Evolutionary conservation across 2,113 vertebrate genomes (phyloP).

Genomic region (Embiotoca jacksoni): DNA sequence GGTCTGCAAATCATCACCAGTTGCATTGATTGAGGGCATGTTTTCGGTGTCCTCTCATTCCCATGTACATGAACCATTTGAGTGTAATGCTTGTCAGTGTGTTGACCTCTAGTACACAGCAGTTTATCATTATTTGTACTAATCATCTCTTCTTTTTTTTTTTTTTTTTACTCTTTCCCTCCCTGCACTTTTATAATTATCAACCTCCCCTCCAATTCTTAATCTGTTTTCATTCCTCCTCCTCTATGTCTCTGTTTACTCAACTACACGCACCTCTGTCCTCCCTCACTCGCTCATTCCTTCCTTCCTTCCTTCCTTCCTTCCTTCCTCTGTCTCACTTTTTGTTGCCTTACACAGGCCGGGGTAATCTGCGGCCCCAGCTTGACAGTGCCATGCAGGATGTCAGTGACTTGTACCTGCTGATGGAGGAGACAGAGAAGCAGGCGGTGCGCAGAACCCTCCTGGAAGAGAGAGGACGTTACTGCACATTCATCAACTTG

Average conservation of each 20-base stretch:
- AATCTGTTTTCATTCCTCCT: constrained; percentile 29
- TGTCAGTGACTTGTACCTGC: constrained; percentile 95
- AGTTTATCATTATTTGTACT: constrained; percentile 57
- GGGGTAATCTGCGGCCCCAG: constrained; percentile 97
- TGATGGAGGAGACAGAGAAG: constrained; percentile 98
- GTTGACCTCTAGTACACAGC: constrained; percentile 34
- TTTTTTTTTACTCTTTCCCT: constrained; percentile 72
- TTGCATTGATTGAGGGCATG: constrained; percentile 19
- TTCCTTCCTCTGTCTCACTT: neutral
- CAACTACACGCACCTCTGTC: neutral
- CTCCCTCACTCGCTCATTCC: constrained; percentile 1
- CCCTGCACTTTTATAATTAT: constrained; percentile 55
- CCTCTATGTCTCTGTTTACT: constrained; percentile 22
- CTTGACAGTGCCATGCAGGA: constrained; percentile 97
- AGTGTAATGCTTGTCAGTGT: constrained; percentile 43
- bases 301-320: neutral
- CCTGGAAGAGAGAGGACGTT: constrained; percentile 94
- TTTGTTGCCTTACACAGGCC: constrained; percentile 80
- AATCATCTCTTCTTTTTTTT: constrained; percentile 50
- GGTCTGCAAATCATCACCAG: constrained; percentile 30
- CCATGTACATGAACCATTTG: constrained; percentile 50
- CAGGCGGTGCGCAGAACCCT: constrained; percentile 96
- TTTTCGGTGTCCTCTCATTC: constrained; percentile 36
- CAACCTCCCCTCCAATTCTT: constrained; percentile 38
- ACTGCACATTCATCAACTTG: constrained; percentile 94